phyloP scores from a whole-genome alignment of 2,888 invertebrate genomes.

The Drosophila suboccidentalis region DNA sequence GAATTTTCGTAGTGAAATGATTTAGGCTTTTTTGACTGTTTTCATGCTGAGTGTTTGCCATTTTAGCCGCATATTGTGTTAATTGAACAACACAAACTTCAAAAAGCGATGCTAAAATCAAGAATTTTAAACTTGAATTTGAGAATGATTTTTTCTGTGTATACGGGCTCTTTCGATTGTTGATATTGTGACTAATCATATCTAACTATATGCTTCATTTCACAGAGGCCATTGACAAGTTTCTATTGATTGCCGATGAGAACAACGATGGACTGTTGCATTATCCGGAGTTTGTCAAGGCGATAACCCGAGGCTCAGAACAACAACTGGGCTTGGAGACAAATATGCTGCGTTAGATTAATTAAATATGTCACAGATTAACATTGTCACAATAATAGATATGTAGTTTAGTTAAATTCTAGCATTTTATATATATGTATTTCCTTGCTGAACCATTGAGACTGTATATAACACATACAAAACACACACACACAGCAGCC shows the following conservation, averaged over 20 bases:
- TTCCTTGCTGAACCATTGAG: conserved; percentile 63
- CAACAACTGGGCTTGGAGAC: conserved; percentile 52
- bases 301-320: conserved; percentile 73
- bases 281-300: conserved; percentile 91
- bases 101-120: too few species aligned
- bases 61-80: too few species aligned
- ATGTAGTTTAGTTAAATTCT: conserved; percentile 51
- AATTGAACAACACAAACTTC: too few species aligned
- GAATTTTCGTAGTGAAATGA: too few species aligned
- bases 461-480: conserved; percentile 61
- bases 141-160: too few species aligned
- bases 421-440: conserved; percentile 41
- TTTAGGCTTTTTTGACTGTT: too few species aligned
- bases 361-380: neutral
- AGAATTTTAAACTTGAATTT: too few species aligned
- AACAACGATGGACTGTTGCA: conserved; percentile 95
- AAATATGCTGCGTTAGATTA: conserved; percentile 57
- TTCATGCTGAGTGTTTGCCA: too few species aligned
- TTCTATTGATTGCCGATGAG: conserved; percentile 92
- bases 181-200: neutral
- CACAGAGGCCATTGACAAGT: conserved; percentile 93
- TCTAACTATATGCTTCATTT: neutral
- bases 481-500: conserved; percentile 5
- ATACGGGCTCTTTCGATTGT: neutral
- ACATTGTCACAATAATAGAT: conserved; percentile 54